Evolutionary conservation across 1,140 invertebrate species (phyloP).

Genomic region (Drosophila nigromelanica): DNA sequence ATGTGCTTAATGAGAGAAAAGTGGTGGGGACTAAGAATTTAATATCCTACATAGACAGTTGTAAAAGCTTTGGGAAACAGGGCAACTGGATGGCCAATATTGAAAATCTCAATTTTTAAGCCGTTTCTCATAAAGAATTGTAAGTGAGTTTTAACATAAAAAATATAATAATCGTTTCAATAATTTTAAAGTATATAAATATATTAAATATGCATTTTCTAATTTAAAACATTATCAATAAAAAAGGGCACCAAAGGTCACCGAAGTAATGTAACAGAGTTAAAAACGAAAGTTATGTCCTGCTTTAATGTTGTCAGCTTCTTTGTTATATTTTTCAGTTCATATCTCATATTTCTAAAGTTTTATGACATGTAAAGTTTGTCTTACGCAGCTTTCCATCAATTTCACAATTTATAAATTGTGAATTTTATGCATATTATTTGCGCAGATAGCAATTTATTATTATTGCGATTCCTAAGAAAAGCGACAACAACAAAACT

Average conservation of each 20-base stretch:
- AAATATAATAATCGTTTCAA: too few species aligned
- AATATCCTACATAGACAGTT: background rate
- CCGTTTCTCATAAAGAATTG: background rate
- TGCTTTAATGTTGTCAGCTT: too few species aligned
- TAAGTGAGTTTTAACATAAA: background rate
- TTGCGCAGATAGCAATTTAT: slow-evolving; percentile 49
- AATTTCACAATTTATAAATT: slow-evolving; percentile 30
- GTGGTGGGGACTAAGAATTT: background rate
- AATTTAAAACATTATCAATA: too few species aligned
- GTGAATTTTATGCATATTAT: slow-evolving; percentile 41
- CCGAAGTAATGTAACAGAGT: too few species aligned
- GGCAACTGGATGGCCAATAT: too few species aligned
- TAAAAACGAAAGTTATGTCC: too few species aligned
- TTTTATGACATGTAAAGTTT: background rate
- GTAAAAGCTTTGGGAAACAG: background rate
- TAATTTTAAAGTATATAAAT: background rate
- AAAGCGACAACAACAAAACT: slow-evolving; percentile 5
- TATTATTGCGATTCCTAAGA: slow-evolving; percentile 37
- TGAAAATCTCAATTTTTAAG: background rate
- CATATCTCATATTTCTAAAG: too few species aligned
- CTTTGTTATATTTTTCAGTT: too few species aligned
- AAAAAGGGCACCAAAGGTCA: too few species aligned
- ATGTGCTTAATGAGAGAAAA: slow-evolving; percentile 16
- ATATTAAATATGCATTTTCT: background rate
- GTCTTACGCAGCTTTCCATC: slow-evolving; percentile 16